phyloP scores from a whole-genome alignment of 1,140 invertebrate species.

The Aethina tumida region DNA sequence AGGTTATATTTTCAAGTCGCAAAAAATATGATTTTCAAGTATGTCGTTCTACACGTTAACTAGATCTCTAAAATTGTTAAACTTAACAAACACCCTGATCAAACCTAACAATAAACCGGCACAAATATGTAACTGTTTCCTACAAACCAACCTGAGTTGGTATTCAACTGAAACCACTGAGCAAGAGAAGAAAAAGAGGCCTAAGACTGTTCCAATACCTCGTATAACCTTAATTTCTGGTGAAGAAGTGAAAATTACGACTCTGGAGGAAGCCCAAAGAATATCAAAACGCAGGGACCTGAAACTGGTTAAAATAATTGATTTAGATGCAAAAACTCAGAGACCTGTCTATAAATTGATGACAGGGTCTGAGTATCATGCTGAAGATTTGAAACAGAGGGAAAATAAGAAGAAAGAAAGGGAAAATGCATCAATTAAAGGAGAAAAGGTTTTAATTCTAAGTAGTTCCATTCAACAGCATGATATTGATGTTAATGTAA shows the following conservation, averaged over 20 bases:
- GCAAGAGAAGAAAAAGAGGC: slow-evolving; percentile 19
- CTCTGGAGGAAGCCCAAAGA: slow-evolving; percentile 47
- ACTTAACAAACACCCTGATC: too few species aligned
- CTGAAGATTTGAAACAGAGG: slow-evolving; percentile 34
- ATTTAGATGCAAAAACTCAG: slow-evolving; percentile 49
- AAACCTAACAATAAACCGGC: too few species aligned
- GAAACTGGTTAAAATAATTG: slow-evolving; percentile 52
- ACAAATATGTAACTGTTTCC: too few species aligned
- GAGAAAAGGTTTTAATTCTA: slow-evolving; percentile 49
- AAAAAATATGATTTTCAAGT: too few species aligned
- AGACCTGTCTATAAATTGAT: slow-evolving; percentile 51
- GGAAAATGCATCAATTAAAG: slow-evolving; percentile 33
- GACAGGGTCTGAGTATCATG: slow-evolving; percentile 31
- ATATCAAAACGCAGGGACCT: slow-evolving; percentile 49
- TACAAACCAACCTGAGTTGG: too few species aligned
- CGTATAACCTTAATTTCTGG: slow-evolving; percentile 32
- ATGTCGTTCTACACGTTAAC: too few species aligned
- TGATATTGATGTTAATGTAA: slow-evolving; percentile 49
- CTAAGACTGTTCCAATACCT: slow-evolving; percentile 25
- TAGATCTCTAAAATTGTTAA: too few species aligned
- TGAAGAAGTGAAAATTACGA: slow-evolving; percentile 25
- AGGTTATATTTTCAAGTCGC: too few species aligned
- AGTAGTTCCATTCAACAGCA: slow-evolving; percentile 50
- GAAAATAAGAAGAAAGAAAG: slow-evolving; percentile 25
- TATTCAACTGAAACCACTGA: neutral